Percentiles rank a stretch among this genome's conserved stretches.
phyloP scores from a whole-genome alignment of 2,797 vertebrate species.

The Myotis myotis region DNA sequence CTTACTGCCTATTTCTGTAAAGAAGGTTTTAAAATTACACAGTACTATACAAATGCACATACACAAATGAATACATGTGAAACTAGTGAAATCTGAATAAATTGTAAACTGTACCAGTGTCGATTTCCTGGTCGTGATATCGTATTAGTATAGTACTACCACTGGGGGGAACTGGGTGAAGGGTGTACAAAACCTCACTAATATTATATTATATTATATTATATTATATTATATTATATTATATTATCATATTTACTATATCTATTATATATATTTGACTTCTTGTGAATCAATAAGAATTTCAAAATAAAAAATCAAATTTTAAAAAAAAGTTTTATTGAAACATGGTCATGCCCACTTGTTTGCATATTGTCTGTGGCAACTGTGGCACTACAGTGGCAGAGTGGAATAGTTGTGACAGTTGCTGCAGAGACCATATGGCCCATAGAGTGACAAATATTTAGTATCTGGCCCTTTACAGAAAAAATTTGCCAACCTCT shows the following conservation, averaged over 20 bases:
- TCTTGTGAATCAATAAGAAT: not conserved
- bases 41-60: not conserved
- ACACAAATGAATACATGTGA: not conserved
- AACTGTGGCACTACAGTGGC: not conserved
- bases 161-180: not conserved
- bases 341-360: not conserved
- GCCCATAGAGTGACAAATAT: not conserved
- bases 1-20: not conserved
- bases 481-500: not conserved
- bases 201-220: not conserved
- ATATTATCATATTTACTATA: not conserved
- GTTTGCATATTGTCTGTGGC: not conserved
- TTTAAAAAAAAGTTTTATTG: not conserved
- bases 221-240: not conserved
- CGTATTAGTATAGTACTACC: not conserved
- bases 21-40: not conserved
- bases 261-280: not conserved
- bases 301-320: not conserved
- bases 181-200: not conserved
- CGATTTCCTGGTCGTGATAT: not conserved
- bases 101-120: not conserved
- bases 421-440: slow-evolving; percentile 7
- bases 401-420: not conserved
- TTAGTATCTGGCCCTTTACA: not conserved
- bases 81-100: not conserved